Evolutionary conservation across 2,113 vertebrate species (phyloP).

Genomic region (Otolemur garnettii): DNA sequence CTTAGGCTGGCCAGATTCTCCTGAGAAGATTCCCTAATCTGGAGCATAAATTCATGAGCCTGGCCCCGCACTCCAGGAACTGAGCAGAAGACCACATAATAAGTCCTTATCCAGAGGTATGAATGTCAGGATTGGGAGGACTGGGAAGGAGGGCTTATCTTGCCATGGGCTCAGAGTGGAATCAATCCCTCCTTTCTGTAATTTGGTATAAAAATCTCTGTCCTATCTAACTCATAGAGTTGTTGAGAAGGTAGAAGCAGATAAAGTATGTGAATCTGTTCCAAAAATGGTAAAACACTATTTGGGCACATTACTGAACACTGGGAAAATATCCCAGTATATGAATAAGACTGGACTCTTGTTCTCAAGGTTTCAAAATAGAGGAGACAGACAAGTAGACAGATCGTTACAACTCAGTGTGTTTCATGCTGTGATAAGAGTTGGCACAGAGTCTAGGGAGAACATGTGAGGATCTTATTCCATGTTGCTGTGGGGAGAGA

Average conservation of each 20-base stretch:
- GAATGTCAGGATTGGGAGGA: neutral
- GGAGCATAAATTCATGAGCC: neutral
- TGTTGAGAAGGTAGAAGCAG: neutral
- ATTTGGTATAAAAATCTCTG: neutral
- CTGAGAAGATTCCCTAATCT: neutral
- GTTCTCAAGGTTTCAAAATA: neutral
- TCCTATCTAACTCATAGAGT: neutral
- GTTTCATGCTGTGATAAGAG: neutral
- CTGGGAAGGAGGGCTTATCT: neutral
- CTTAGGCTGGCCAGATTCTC: neutral
- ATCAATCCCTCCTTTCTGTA: neutral
- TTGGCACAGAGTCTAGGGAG: neutral
- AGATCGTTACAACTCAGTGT: neutral
- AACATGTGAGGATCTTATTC: neutral
- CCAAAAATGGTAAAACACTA: neutral
- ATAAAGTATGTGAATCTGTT: neutral
- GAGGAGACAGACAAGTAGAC: neutral
- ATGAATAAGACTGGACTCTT: neutral
- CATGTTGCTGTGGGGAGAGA: neutral
- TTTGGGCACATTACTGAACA: neutral
- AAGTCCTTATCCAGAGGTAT: neutral
- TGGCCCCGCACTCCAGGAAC: neutral
- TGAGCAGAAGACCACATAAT: neutral
- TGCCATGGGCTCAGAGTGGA: neutral
- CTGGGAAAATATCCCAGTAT: neutral